A percentile compares a stretch with the other conserved stretches of the same genome.
phyloP scores from a whole-genome alignment of 2,888 invertebrate genomes.

The Mellilla xanthometata region DNA sequence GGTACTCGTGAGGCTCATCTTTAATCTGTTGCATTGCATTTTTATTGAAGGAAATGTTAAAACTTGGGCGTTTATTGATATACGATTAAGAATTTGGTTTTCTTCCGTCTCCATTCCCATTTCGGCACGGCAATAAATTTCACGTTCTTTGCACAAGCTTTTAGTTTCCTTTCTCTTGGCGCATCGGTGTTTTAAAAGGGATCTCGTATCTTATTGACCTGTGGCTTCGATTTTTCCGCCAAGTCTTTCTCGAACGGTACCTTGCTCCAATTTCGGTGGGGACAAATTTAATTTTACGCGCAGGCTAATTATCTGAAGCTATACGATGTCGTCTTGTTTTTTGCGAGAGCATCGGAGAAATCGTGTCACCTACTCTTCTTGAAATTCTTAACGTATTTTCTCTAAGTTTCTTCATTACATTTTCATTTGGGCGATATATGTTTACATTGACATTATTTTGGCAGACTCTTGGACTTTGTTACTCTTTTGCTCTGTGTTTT shows the following conservation, averaged over 20 bases:
- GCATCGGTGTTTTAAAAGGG: conserved; percentile 45
- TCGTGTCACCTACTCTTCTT: background rate
- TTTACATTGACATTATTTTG: too few species aligned
- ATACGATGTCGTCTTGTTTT: background rate
- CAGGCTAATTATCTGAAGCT: background rate
- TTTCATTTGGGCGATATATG: too few species aligned
- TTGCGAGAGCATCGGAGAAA: background rate
- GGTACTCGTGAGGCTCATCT: background rate
- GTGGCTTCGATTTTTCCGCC: conserved; percentile 44
- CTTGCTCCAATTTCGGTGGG: conserved; percentile 42
- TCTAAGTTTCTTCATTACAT: too few species aligned
- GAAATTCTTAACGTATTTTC: too few species aligned
- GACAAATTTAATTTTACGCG: background rate
- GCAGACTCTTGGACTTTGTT: too few species aligned
- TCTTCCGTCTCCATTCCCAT: conserved; percentile 40
- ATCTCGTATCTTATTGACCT: conserved; percentile 54
- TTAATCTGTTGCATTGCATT: background rate
- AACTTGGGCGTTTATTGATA: conserved; percentile 42
- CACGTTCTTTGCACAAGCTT: conserved; percentile 41
- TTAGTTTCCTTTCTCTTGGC: conserved; percentile 51
- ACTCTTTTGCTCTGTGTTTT: too few species aligned
- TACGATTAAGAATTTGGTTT: conserved; percentile 38
- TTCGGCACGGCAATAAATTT: conserved; percentile 46
- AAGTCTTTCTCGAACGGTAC: conserved; percentile 55
- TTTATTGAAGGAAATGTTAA: conserved; percentile 38